Evolutionary conservation across 2,113 vertebrate species (phyloP).

Genomic region (Bettongia penicillata): DNA sequence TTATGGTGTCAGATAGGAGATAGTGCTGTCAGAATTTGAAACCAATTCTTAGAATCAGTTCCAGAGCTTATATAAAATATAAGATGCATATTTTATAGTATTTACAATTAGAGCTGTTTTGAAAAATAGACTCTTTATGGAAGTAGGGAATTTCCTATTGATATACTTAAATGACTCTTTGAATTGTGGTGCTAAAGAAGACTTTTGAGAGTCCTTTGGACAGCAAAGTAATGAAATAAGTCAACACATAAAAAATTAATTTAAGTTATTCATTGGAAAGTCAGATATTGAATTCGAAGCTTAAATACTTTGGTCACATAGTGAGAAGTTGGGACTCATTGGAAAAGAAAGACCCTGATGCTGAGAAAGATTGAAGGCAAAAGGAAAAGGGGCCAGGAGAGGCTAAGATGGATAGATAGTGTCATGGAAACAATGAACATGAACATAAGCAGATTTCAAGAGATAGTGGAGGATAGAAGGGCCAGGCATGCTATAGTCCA

Average conservation of each 20-base stretch:
- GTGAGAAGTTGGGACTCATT: too few relatives aligned
- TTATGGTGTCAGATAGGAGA: not conserved
- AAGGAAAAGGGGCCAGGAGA: too few relatives aligned
- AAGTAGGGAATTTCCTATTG: not conserved
- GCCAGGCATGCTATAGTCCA: too few relatives aligned
- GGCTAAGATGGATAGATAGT: too few relatives aligned
- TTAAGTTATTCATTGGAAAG: not conserved
- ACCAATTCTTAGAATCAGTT: not conserved
- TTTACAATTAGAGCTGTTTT: not conserved
- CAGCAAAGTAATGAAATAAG: not conserved
- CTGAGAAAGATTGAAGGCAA: too few relatives aligned
- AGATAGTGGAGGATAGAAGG: too few relatives aligned
- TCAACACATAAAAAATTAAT: not conserved
- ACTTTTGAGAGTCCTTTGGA: too few relatives aligned
- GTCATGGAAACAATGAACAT: too few relatives aligned
- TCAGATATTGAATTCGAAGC: not conserved
- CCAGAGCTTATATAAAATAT: not conserved
- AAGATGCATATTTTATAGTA: not conserved
- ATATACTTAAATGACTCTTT: not conserved
- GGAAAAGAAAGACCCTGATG: too few relatives aligned
- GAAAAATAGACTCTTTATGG: not conserved
- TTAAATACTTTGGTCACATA: not conserved
- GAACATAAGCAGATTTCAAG: too few relatives aligned
- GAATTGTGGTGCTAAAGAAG: not conserved
- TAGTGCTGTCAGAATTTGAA: not conserved